Evolutionary conservation across 2,797 vertebrate species (phyloP), one percentile per base, ranked within the genome.

Genomic region (Mormyrops attenuatus): DNA sequence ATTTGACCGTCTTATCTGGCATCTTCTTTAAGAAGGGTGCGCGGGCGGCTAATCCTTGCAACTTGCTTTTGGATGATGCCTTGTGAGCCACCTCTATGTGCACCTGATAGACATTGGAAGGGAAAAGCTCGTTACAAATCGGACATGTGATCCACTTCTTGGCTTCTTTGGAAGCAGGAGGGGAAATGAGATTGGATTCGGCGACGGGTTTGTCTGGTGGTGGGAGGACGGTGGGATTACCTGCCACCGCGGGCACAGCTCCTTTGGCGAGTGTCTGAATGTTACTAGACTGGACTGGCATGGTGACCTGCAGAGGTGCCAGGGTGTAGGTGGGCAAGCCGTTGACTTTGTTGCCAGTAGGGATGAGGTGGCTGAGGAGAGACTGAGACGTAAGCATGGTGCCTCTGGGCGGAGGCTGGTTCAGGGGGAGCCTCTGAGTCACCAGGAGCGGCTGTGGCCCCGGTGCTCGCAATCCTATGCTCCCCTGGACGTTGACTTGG

Each of bases 91-190:
- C 96, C 55, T 98, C 97, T 92, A 97, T 97, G 88, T 99, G 99
- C 57, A 98, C 96, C 92, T 99, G 96, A 1, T 98, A 99, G 52
- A 99, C 97, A 0, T 97, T 98, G 5, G 98, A 98, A 0, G 99
- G 99, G 90, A 99, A 99, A 22, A 99, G 97, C 91, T 99, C 98
- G 0, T 98, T 98, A 93, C 99, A 99, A 88, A 98, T 96, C 0
- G 97, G 98, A 89, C 99, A 99, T 0, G 98, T 99, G 89, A 98
- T 97, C 99, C 99, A 99, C 91, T 98, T 98, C 93, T 99, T 99
- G 0, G 98, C 96, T 92, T 97, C 96, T 38, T 92, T 95, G 85
- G 93, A 47, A 1, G 90, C 73, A 1, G 90, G n/a, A 0, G 89
- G 60, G 4, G 94, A 88, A 15, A 91, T 89, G 15, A 95, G 94